Evolutionary conservation across 2,888 invertebrate species (phyloP), one percentile per base, ranked within the genome.

Genomic region (Cantharis rustica): DNA sequence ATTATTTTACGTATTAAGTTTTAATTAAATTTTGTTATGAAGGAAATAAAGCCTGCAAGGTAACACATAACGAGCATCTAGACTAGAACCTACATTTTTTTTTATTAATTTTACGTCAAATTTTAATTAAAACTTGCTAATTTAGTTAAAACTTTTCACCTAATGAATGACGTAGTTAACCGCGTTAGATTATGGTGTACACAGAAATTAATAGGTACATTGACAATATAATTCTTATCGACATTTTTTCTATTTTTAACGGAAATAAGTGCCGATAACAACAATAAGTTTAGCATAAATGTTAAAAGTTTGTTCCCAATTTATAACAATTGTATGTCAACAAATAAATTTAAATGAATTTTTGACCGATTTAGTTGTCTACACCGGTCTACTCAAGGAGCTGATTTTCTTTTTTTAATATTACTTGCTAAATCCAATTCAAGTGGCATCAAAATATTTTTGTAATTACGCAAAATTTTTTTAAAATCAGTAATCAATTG

Each of bases 231-330:
- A 20, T 66, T 23, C 64, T 66, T 66, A 66, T 66, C 64, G n/a
- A 20, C 64, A 66, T 23, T 66, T 66, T 64, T 66, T 66, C 17
- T 66, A 66, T 66, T 66, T 66, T 66, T 66, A 66, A 66, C 64
- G 64, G 64, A 66, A 66, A 66, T n/a, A 20, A 20, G 17, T 7
- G 13, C 23, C n/a, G 64, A 66, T 66, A 66, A 66, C 20, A 20
- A 13, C 20, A 66, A 13, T 64, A 64, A 64, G n/a, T 66, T 20
- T 20, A 20, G 64, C 64, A 66, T 66, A 66, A 66, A 11, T 66
- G 64, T 17, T 66, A 66, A 66, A 66, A 66, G 23, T 66, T 66
- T 66, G 64, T 66, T 66, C 64, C 5, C n/a, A 64, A 64, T 64
- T 20, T 64, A 64, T 64, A 11, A 10, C 13, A 23, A 11, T 31